phyloP scores from a whole-genome alignment of 2,113 vertebrate species.

The Climacteris rufus region DNA sequence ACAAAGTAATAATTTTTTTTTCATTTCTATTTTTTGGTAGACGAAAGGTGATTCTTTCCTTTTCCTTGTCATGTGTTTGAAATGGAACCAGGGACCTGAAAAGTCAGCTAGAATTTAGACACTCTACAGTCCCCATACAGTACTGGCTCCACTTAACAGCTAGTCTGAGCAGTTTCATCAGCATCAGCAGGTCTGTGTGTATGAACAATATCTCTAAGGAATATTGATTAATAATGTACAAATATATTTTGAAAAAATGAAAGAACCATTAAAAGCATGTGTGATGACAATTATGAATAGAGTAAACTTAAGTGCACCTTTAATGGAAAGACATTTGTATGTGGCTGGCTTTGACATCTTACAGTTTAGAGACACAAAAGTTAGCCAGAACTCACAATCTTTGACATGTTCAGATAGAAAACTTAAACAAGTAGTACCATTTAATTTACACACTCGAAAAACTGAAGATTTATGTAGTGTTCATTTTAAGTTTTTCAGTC shows the following conservation, averaged over 20 bases:
- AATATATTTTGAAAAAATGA: neutral
- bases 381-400: neutral
- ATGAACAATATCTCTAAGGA: neutral
- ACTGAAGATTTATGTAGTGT: neutral
- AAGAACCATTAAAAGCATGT: neutral
- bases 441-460: neutral
- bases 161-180: neutral
- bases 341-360: neutral
- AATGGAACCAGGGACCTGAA: neutral
- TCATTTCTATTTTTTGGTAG: accelerated
- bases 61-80: neutral
- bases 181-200: neutral
- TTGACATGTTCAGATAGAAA: neutral
- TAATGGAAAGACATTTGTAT: neutral
- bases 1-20: neutral
- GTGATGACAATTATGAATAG: neutral
- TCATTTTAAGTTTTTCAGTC: neutral
- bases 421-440: neutral
- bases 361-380: neutral
- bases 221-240: neutral
- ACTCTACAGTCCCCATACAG: neutral
- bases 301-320: neutral
- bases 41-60: accelerated
- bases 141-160: neutral
- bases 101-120: neutral